Evolutionary conservation across 2,797 vertebrate species (phyloP).

Genomic region (Sandelia bainsii): DNA sequence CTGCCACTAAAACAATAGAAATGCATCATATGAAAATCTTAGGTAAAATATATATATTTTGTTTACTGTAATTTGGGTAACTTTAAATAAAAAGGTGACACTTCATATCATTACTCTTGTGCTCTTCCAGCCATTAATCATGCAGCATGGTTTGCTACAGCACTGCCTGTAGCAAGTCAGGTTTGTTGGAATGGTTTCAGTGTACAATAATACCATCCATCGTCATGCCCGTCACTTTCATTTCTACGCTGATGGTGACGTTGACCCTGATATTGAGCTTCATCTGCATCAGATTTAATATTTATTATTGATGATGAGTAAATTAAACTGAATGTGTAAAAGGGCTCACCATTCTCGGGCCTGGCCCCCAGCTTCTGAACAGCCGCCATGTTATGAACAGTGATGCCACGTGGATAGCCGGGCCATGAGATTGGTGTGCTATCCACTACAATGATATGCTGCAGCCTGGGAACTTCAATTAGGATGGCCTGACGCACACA

Average conservation of each 20-base stretch:
- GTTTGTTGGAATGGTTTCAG: no score
- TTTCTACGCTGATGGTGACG: neutral
- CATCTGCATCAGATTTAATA: no score
- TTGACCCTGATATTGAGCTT: no score
- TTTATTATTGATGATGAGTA: no score
- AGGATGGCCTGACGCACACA: slow-evolving; percentile 86
- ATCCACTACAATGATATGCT: slow-evolving; percentile 92
- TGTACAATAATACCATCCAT: no score
- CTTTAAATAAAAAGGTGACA: no score
- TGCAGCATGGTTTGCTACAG: neutral
- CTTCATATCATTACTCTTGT: no score
- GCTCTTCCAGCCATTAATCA: neutral
- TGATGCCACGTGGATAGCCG: slow-evolving; percentile 88
- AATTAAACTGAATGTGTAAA: neutral
- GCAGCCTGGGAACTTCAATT: slow-evolving; percentile 87
- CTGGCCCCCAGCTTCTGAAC: slow-evolving; percentile 91
- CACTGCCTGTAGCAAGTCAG: neutral
- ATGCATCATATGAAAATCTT: neutral
- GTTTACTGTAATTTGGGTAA: no score
- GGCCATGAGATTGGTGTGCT: slow-evolving; percentile 84
- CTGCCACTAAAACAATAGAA: neutral
- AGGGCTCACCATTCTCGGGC: slow-evolving; percentile 81
- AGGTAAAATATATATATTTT: no score
- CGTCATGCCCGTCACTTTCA: neutral
- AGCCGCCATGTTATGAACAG: slow-evolving; percentile 90